phyloP scores from a whole-genome alignment of 2,113 vertebrate genomes.

The Drymodes brunneopygia region DNA sequence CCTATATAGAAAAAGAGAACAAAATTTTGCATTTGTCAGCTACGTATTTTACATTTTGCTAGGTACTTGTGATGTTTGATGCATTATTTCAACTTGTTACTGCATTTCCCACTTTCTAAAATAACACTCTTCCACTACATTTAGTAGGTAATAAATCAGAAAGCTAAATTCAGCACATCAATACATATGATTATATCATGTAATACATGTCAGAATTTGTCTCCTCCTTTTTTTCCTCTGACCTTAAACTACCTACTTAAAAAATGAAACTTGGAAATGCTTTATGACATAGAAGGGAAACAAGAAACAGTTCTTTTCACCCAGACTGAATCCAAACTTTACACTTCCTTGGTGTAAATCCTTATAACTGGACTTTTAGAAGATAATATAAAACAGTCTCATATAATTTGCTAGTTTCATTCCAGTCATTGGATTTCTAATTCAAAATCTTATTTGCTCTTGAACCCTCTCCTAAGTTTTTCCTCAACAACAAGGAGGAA shows the following conservation, averaged over 20 bases:
- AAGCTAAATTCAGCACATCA: not conserved
- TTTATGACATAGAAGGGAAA: not conserved
- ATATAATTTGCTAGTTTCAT: not conserved
- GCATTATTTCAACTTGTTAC: not conserved
- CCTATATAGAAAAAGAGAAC: not conserved
- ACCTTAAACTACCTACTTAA: not conserved
- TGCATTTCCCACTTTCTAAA: not conserved
- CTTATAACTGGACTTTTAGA: not conserved
- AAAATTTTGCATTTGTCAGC: constrained; percentile 19
- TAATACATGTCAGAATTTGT: not conserved
- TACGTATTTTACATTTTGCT: not conserved
- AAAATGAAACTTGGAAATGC: not conserved
- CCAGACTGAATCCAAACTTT: not conserved
- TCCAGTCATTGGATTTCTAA: not conserved
- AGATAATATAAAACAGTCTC: not conserved
- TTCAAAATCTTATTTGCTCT: not conserved
- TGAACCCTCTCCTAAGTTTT: not conserved
- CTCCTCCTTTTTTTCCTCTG: not conserved
- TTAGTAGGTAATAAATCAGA: not conserved
- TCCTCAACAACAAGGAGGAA: not conserved
- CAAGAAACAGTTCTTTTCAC: not conserved
- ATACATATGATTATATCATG: not conserved
- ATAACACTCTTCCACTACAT: not conserved
- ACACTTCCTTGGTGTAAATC: not conserved
- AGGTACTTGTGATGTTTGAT: not conserved